Evolutionary conservation across 2,797 vertebrate genomes (phyloP).

Genomic region (Tapera naevia): DNA sequence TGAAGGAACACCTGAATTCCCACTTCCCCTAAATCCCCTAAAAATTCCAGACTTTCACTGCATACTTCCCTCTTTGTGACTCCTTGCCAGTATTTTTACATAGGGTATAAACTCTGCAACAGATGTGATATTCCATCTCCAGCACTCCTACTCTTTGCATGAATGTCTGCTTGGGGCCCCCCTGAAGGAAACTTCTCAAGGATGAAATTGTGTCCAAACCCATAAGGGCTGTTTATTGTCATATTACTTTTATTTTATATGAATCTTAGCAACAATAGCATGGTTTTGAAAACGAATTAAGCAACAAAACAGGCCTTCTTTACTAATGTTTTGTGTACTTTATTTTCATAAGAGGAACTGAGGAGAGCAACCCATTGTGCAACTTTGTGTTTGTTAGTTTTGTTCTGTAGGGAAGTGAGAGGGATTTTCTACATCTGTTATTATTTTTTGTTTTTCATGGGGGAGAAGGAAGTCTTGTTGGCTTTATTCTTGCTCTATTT

Average conservation of each 20-base stretch:
- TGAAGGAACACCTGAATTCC: neutral
- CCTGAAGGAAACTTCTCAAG: constrained; percentile 3
- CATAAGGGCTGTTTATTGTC: neutral
- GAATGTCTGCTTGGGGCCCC: neutral
- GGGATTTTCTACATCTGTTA: neutral
- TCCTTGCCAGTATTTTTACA: neutral
- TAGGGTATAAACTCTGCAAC: neutral
- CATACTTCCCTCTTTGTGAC: neutral
- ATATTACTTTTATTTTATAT: neutral
- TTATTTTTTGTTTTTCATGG: neutral
- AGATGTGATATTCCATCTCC: neutral
- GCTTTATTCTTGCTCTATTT: neutral
- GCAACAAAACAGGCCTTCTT: neutral
- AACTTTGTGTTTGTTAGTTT: neutral
- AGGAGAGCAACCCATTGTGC: neutral
- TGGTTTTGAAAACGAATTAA: neutral
- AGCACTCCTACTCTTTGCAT: neutral
- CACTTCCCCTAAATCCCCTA: neutral
- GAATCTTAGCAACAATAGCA: neutral
- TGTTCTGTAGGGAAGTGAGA: neutral
- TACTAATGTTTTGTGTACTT: neutral
- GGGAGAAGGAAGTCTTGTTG: neutral
- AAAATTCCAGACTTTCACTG: neutral
- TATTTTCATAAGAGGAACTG: neutral
- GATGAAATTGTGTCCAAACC: neutral